Conservation (phyloP, 1,140 invertebrate genomes). For the Temnothorax curvispinosus region DNA sequence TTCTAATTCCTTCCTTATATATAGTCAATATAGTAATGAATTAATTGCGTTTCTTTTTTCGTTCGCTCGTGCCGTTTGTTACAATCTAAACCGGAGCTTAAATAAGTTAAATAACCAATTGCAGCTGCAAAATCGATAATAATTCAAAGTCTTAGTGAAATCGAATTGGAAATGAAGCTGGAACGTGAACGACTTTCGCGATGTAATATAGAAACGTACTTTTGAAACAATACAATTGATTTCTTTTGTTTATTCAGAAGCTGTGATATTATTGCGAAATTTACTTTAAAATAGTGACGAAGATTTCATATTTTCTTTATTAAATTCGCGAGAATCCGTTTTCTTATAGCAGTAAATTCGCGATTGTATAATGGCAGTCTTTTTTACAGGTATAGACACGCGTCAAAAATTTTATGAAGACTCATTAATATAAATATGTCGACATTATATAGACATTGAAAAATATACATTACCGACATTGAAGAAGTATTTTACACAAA, state of each 20-base stretch:
- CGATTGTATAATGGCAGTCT: not conserved
- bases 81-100: slow-evolving; percentile 31
- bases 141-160: slow-evolving; percentile 41
- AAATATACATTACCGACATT: not conserved
- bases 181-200: slow-evolving; percentile 21
- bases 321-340: not conserved
- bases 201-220: not conserved
- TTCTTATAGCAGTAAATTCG: not conserved
- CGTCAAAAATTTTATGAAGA: not conserved
- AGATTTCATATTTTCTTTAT: not conserved
- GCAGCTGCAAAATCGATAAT: slow-evolving; percentile 40
- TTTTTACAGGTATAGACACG: not conserved
- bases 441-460: too few species aligned
- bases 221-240: not conserved
- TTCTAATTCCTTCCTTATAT: slow-evolving; percentile 24
- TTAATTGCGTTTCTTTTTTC: slow-evolving; percentile 32
- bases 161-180: slow-evolving; percentile 50
- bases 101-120: slow-evolving; percentile 52
- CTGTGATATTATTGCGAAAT: slow-evolving; percentile 15
- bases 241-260: not conserved
- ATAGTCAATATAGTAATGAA: slow-evolving; percentile 15
- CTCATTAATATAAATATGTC: not conserved
- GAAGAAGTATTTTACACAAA: not conserved
- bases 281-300: slow-evolving; percentile 27
- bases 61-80: slow-evolving; percentile 1